These are phyloP conservation scores for Gibbula magus DNA, from an alignment of 2,888 invertebrate genomes.

Conservation along the genomic window DNA sequence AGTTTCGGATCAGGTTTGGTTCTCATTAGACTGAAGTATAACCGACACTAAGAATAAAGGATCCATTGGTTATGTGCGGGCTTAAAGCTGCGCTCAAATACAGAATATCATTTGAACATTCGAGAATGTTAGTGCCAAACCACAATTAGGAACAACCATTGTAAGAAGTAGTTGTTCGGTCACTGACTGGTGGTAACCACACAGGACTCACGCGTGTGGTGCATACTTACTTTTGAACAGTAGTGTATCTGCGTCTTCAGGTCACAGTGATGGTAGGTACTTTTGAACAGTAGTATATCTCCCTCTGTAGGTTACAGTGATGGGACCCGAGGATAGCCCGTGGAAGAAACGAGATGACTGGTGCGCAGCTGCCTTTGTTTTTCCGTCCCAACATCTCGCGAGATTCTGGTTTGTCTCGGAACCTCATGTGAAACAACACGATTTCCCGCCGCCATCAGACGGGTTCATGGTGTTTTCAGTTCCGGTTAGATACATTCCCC, in stretches of 20 bases:
- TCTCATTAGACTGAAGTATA: no score
- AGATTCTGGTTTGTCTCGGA: slow-evolving; percentile 50
- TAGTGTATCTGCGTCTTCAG: slow-evolving; percentile 16
- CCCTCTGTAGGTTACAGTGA: slow-evolving; percentile 36
- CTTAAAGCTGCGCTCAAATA: no score
- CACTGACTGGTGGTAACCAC: no score
- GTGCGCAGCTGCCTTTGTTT: slow-evolving; percentile 42
- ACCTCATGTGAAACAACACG: slow-evolving; percentile 54
- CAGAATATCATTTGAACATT: no score
- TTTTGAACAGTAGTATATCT: background rate
- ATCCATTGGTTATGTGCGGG: no score
- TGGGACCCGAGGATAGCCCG: slow-evolving; percentile 32
- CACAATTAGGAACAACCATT: no score
- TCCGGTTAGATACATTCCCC: slow-evolving; percentile 41
- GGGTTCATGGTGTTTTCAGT: slow-evolving; percentile 41
- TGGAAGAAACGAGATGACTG: slow-evolving; percentile 41
- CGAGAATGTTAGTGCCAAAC: no score
- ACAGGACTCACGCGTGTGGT: no score
- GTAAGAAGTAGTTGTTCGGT: no score
- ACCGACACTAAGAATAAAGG: no score
- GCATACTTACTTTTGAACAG: no score
- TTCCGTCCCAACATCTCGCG: slow-evolving; percentile 41
- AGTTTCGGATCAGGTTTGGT: no score
- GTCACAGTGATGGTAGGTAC: slow-evolving; percentile 32
- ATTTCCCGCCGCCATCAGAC: slow-evolving; percentile 51